Evolutionary conservation across 92 coral and sea anemone species (phyloP).

Genomic region (Porites cylindrica): DNA sequence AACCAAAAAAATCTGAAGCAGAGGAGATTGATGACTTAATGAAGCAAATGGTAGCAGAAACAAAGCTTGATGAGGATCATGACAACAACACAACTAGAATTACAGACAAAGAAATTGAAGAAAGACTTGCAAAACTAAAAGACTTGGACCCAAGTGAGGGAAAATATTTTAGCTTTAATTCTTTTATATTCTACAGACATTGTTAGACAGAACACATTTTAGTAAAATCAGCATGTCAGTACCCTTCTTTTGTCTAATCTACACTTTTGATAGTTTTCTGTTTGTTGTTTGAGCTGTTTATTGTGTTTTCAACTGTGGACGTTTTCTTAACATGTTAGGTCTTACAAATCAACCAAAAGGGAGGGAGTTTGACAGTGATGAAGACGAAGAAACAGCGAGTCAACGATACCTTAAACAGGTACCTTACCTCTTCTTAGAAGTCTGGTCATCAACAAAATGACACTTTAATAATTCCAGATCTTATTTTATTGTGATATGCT

Average conservation of each 20-base stretch:
- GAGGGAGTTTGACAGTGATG: slow-evolving; percentile 91
- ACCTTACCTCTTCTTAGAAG: not conserved
- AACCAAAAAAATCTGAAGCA: slow-evolving; percentile 81
- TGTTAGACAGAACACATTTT: too few relatives aligned
- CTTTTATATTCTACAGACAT: not conserved
- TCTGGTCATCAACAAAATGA: not conserved
- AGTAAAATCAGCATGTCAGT: too few relatives aligned
- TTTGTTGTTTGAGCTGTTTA: not conserved
- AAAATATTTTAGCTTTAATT: not conserved
- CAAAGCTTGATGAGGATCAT: slow-evolving; percentile 72
- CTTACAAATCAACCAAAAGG: slow-evolving; percentile 64
- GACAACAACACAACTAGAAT: slow-evolving; percentile 24
- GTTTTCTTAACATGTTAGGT: slow-evolving; percentile 30
- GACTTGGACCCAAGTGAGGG: slow-evolving; percentile 87
- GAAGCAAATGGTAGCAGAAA: slow-evolving; percentile 86
- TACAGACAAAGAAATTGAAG: slow-evolving; percentile 82
- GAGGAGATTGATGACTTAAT: slow-evolving; percentile 85
- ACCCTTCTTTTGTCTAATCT: not conserved
- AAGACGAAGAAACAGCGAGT: slow-evolving; percentile 84
- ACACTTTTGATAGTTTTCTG: not conserved
- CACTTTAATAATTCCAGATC: not conserved
- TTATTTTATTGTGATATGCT: too few relatives aligned
- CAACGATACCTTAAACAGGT: slow-evolving; percentile 91
- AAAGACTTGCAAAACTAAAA: slow-evolving; percentile 85
- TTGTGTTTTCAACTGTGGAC: not conserved